Percentiles rank a stretch among this genome's conserved stretches.
Conservation (phyloP, 2,888 invertebrate genomes). For the Branchellion lobata region DNA sequence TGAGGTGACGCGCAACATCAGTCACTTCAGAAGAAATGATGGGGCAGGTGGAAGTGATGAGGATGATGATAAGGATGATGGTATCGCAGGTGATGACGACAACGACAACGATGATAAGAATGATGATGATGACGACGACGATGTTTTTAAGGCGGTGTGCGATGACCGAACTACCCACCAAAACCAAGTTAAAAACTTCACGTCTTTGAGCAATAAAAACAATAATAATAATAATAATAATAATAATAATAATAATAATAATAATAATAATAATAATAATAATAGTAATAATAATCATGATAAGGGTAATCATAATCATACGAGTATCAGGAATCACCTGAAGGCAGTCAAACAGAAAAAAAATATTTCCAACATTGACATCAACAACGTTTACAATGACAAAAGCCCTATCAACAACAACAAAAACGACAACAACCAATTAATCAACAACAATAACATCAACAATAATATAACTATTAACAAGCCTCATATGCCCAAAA, state of each 20-base stretch:
- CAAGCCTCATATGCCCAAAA: not conserved
- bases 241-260: too few species aligned
- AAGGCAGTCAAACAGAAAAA: too few species aligned
- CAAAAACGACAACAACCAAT: not conserved
- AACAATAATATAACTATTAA: not conserved
- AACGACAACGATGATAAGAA: not conserved
- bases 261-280: not conserved
- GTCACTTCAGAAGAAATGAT: too few species aligned
- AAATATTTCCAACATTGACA: not conserved
- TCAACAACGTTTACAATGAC: not conserved
- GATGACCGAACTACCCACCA: not conserved
- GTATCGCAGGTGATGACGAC: too few species aligned
- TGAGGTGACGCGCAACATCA: too few species aligned
- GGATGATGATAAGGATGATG: too few species aligned
- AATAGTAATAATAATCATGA: not conserved
- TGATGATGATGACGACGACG: slow-evolving; percentile 29
- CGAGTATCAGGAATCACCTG: too few species aligned
- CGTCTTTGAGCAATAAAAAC: not conserved
- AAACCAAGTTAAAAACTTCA: not conserved
- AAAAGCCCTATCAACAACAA: not conserved
- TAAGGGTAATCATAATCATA: too few species aligned
- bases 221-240: not conserved
- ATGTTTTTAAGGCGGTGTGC: not conserved
- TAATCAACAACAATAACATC: slow-evolving; percentile 5
- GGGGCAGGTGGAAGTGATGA: too few species aligned